Evolutionary conservation across 30 jellyfish, hydroid and myxozoan species (phyloP), one percentile per base, ranked within the genome.

Genomic region (Pelagia noctiluca): DNA sequence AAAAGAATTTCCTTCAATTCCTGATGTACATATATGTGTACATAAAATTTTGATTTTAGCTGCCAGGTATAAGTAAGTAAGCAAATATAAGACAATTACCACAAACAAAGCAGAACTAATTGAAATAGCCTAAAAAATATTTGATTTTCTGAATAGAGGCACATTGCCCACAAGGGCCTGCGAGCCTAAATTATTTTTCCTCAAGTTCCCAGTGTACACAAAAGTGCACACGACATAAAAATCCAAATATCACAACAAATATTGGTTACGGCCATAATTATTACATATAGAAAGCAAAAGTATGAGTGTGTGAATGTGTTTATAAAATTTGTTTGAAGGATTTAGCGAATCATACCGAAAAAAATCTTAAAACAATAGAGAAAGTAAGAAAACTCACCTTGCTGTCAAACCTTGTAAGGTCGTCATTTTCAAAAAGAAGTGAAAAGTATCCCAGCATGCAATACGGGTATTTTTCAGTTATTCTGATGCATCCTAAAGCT

Each of bases 171-270:
- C 12, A 42, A 42, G 12, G 16, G 57, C 57, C 57, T 5, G 57
- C 16, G 57, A 16, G 57, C 57, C 57, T 42, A 42, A 8, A 5
- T 42, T 42, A 5, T 42, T 42, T 42, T 42, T 42, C 57, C 57
- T 5, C 57, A 42, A 42, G 57, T 42, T 42, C 57, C 57, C 57
- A 42, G 57, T 42, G 57, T 42, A 42, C 57, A 42, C 57, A 42
- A 42, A 42, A 42, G 57, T 42, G 57, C 8, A 42, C 57, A 42
- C 16, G 57, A 42, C 12, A 42, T 42, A 42, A 42, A 42, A 42
- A 42, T 42, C 16, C 57, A 42, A 8, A 42, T 42, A 5, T 42
- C 16, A 42, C 57, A 16, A 42, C 8, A 42, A 42, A 16, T 42
- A 42, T 16, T 42, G 8, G 57, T 42, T 42, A 42, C 57, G 8